Percentiles rank a stretch among this genome's conserved stretches.
phyloP scores from a whole-genome alignment of 2,113 vertebrate genomes.

The Alethe castanea region DNA sequence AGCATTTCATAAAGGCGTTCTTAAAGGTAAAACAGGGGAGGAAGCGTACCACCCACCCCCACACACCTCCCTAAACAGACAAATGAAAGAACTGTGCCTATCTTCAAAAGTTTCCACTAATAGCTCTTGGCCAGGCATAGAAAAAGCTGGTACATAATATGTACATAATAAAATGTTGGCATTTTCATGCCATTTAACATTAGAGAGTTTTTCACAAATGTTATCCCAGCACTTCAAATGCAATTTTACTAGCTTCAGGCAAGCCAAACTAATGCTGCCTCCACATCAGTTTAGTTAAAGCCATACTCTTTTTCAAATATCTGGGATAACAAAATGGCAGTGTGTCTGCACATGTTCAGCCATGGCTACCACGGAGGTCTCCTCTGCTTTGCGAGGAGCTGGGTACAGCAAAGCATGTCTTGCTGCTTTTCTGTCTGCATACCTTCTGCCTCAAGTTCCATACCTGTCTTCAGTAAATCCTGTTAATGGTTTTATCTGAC shows the following conservation, averaged over 20 bases:
- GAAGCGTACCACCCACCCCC: background rate
- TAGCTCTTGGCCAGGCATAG: background rate
- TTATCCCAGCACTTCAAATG: background rate
- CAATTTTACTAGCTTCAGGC: background rate
- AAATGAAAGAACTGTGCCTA: background rate
- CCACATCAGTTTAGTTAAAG: background rate
- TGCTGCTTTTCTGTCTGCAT: background rate
- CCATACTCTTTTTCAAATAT: background rate
- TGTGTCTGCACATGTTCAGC: fast-evolving
- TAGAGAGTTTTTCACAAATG: background rate
- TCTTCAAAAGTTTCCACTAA: background rate
- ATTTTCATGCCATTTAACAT: background rate
- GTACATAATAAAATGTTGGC: background rate
- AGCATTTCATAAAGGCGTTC: background rate
- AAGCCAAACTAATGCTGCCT: background rate
- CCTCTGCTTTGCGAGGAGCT: background rate
- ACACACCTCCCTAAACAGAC: background rate
- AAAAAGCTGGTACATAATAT: background rate
- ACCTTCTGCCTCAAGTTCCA: background rate
- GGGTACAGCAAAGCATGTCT: background rate
- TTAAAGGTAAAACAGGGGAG: background rate
- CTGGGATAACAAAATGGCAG: background rate
- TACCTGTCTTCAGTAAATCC: background rate
- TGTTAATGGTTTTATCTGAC: background rate
- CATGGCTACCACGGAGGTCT: background rate